Evolutionary conservation across 2,797 vertebrate species (phyloP), one percentile per base, ranked within the genome.

Genomic region (Coccyzus lansbergi): DNA sequence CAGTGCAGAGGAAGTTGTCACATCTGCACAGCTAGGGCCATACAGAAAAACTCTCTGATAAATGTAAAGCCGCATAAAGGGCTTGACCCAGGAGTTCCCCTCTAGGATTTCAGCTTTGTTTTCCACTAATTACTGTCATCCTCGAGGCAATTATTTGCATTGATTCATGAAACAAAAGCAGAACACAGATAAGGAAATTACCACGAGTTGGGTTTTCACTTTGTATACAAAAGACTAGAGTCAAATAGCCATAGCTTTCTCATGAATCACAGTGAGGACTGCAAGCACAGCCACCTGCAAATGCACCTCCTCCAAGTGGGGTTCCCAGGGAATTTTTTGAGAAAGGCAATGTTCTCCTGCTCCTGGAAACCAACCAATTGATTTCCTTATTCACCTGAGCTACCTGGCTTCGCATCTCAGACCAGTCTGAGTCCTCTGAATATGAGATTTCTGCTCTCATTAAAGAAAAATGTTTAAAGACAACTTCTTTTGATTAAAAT

Each of bases 41-140:
- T 38, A 71, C 28, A 64, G n/a, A 74, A 72, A 83, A 84, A 65
- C 14, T 60, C 31, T 93, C 68, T 87, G 40, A 72, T 72, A 85
- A 92, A 80, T 80, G 55, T 44, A 80, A 67, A 93, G 31, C 48
- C 76, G 10, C 31, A 71, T 65, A 51, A 55, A 88, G 53, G 29
- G 20, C 58, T 76, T 94, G 56, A 78, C 77, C 67, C 29, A 62
- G 33, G 60, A 84, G 74, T 67, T 53, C 80, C 44, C 8, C 3
- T 38, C 31, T 89, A 86, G 33, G 51, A 83, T 81, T 92, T 88
- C 48, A 77, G 28, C 40, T 94, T 90, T 93, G 34, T 94, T 95
- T 90, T 82, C 31, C 65, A 59, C 71, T 59, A 76, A 83, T 79
- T 92, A 65, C 14, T 65, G 56, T 71, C 28, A 68, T 69, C 88